Conservation (phyloP, 2,113 vertebrate genomes). For the Orthochromis indermauri region DNA sequence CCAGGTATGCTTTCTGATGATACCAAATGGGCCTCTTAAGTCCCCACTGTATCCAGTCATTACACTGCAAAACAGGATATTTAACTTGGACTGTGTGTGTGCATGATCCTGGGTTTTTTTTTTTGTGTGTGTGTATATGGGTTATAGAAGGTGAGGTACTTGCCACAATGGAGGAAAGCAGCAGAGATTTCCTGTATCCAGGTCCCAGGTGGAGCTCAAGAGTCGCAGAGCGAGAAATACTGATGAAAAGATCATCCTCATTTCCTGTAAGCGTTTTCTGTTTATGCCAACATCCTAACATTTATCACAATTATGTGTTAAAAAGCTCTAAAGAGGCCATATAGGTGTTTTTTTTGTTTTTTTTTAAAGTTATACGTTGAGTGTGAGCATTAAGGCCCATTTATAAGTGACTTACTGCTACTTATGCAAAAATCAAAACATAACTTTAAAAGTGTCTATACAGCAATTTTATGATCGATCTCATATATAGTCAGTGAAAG, state of each 20-base stretch:
- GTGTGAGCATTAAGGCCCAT: background rate
- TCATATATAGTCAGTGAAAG: background rate
- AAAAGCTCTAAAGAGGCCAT: background rate
- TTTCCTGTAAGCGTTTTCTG: conserved; percentile 74
- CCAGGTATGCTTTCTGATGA: conserved; percentile 79
- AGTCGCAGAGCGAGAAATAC: conserved; percentile 77
- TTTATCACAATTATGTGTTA: background rate
- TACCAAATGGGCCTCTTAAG: conserved; percentile 13
- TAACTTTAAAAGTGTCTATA: background rate
- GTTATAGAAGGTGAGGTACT: conserved; percentile 79
- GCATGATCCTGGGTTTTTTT: rapidly evolving
- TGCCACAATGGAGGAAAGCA: conserved; percentile 80
- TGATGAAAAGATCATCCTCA: conserved; percentile 81
- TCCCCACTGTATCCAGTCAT: conserved; percentile 5
- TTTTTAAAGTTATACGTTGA: background rate
- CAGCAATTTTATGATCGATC: background rate
- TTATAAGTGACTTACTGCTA: background rate
- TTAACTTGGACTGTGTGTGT: conserved; percentile 3
- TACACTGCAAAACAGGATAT: conserved; percentile 8
- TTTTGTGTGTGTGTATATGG: background rate
- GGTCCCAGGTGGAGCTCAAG: conserved; percentile 69
- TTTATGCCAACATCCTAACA: background rate
- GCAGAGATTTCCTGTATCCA: conserved; percentile 87
- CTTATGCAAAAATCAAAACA: background rate
- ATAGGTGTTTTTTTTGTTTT: background rate